A percentile compares a stretch with the other conserved stretches of the same genome.
phyloP scores from a whole-genome alignment of 1,140 invertebrate genomes.

The Scaptomyza montana region DNA sequence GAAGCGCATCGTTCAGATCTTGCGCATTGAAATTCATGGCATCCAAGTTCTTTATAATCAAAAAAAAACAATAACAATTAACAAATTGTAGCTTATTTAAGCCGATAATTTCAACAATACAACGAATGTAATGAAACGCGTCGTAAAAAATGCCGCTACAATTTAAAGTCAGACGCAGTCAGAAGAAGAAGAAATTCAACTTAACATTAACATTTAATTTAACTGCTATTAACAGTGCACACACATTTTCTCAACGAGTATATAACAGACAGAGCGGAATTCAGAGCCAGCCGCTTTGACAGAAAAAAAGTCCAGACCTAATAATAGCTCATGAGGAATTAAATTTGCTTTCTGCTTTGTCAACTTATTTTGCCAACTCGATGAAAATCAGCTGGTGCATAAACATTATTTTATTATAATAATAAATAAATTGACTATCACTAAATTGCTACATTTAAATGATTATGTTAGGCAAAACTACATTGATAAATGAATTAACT shows the following conservation, averaged over 20 bases:
- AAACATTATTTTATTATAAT: no score
- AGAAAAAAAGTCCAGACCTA: not conserved
- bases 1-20: slow-evolving; percentile 1
- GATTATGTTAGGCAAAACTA: no score
- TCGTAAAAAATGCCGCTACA: slow-evolving; percentile 61
- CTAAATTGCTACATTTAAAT: no score
- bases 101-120: slow-evolving; percentile 2
- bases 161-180: slow-evolving; percentile 57
- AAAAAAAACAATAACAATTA: slow-evolving; percentile 9
- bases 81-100: not conserved
- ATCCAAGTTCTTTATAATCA: not conserved
- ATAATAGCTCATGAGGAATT: no score
- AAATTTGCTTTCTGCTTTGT: no score
- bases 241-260: not conserved
- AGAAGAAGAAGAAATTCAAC: slow-evolving; percentile 11
- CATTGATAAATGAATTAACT: no score
- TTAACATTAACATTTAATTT: slow-evolving; percentile 9
- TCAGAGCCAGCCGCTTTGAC: no score
- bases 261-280: no score
- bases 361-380: no score
- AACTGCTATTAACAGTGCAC: slow-evolving; percentile 30
- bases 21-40: slow-evolving; percentile 52
- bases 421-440: no score
- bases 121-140: slow-evolving; percentile 1
- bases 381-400: no score